Conservation (phyloP, 2,888 invertebrate species). For the Drosophila formosana region DNA sequence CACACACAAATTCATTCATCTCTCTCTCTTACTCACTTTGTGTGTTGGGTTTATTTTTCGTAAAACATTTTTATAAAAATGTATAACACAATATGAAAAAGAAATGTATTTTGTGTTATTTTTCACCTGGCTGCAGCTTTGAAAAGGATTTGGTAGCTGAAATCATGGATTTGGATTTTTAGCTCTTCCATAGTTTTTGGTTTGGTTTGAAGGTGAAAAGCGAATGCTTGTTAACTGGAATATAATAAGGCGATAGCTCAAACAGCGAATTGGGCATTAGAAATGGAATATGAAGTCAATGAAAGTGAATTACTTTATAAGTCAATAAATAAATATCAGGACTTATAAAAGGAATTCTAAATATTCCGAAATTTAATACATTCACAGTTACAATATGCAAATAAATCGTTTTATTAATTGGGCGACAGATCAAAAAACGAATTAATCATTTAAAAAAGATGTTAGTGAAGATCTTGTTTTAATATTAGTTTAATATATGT, state of each 20-base stretch:
- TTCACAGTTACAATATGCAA: too few relatives aligned
- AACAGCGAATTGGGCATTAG: slow-evolving; percentile 1
- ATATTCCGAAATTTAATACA: not conserved
- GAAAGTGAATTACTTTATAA: not conserved
- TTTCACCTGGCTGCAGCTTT: slow-evolving; percentile 76
- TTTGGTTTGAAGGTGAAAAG: slow-evolving; percentile 41
- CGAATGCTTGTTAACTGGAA: slow-evolving; percentile 34
- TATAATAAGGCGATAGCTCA: slow-evolving; percentile 22
- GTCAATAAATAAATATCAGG: not conserved
- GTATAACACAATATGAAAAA: slow-evolving; percentile 48
- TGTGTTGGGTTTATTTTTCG: slow-evolving; percentile 42
- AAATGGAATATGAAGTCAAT: not conserved
- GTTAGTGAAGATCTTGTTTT: too few relatives aligned
- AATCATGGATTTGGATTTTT: slow-evolving; percentile 72
- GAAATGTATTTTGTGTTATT: slow-evolving; percentile 64
- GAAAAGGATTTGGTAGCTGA: slow-evolving; percentile 72
- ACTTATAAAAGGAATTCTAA: not conserved
- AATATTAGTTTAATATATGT: too few relatives aligned
- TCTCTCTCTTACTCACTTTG: not conserved
- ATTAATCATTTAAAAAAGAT: too few relatives aligned
- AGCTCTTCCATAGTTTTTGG: slow-evolving; percentile 63
- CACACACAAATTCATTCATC: not conserved
- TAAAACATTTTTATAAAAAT: slow-evolving; percentile 68
- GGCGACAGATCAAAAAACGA: too few relatives aligned
- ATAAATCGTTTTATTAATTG: too few relatives aligned